These are phyloP conservation scores for Eretmocerus hayati DNA, from an alignment of 2,888 invertebrate species.

Conservation along the genomic window DNA sequence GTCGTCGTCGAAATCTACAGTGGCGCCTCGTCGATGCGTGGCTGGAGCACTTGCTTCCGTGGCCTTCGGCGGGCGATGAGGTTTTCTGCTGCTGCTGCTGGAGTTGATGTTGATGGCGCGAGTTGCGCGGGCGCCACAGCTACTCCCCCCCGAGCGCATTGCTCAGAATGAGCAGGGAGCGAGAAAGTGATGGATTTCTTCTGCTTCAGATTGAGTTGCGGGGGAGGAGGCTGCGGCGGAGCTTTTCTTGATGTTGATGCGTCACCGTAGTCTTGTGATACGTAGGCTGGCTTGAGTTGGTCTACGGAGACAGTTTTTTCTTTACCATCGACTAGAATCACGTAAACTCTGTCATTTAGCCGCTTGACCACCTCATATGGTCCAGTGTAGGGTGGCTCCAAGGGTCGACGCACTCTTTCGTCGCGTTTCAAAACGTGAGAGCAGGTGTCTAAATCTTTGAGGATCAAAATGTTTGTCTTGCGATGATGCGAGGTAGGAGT, in stretches of 20 bases:
- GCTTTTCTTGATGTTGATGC: too few species aligned
- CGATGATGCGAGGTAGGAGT: constrained; percentile 21
- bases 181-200: too few species aligned
- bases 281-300: background rate
- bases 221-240: too few species aligned
- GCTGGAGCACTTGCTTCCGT: too few species aligned
- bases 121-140: background rate
- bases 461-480: constrained; percentile 12
- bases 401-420: background rate
- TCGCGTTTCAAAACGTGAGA: constrained; percentile 7
- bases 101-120: too few species aligned
- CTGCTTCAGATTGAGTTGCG: too few species aligned
- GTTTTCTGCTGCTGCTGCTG: too few species aligned
- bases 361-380: background rate
- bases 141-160: background rate
- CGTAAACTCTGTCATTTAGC: background rate
- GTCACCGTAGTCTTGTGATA: background rate
- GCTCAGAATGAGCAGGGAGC: background rate
- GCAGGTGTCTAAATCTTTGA: constrained; percentile 16
- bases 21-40: too few species aligned
- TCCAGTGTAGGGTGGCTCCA: background rate
- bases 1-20: too few species aligned
- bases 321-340: background rate
- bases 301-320: background rate
- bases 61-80: too few species aligned